A percentile compares a stretch with the other conserved stretches of the same genome.
Evolutionary conservation across 2,888 invertebrate species (phyloP).

Genomic region (Acanthosepion esculentum): DNA sequence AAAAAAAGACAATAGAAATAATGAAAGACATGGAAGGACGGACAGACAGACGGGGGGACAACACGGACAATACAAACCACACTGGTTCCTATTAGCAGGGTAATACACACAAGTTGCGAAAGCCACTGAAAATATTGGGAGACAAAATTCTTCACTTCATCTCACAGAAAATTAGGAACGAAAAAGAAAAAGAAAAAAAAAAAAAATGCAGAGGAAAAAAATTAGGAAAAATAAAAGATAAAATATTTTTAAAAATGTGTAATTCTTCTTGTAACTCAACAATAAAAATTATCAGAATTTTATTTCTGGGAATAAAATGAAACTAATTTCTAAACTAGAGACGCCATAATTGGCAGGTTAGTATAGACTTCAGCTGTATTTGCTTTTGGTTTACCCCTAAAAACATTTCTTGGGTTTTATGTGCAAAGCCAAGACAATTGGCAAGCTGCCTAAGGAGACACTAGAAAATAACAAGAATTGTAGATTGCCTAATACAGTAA

Average conservation of each 20-base stretch:
- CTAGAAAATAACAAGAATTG: no score
- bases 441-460: no score
- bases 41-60: neutral
- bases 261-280: neutral
- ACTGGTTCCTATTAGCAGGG: conserved; percentile 45
- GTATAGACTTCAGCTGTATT: no score
- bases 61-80: conserved; percentile 44
- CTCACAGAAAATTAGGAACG: neutral
- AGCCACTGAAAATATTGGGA: conserved; percentile 45
- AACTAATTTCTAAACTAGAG: no score
- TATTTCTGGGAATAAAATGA: no score
- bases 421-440: no score
- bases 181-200: neutral
- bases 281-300: neutral
- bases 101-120: conserved; percentile 46
- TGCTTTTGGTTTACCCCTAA: no score
- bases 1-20: neutral
- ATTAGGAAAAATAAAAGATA: neutral
- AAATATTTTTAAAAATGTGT: neutral
- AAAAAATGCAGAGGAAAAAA: neutral
- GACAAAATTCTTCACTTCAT: conserved; percentile 33
- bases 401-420: no score
- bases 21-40: neutral
- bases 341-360: no score
- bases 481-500: no score